phyloP scores from a whole-genome alignment of 1,140 invertebrate species.

The Camponotus floridanus region DNA sequence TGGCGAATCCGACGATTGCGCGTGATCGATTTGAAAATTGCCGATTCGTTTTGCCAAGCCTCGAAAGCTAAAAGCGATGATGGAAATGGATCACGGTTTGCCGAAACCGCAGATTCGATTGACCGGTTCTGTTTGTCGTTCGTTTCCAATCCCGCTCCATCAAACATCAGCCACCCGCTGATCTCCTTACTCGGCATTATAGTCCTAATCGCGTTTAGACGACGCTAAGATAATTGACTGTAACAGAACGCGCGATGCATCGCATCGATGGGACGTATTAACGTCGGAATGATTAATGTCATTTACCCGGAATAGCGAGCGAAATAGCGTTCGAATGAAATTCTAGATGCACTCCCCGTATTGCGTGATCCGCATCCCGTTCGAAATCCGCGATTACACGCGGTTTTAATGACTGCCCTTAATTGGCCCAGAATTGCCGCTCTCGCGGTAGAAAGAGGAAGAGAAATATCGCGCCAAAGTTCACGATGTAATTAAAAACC shows the following conservation, averaged over 20 bases:
- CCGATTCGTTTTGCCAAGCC: slow-evolving; percentile 16
- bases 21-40: slow-evolving; percentile 25
- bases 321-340: slow-evolving; percentile 54
- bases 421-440: slow-evolving; percentile 43
- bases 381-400: background rate
- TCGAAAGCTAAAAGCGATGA: background rate
- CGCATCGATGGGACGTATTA: background rate
- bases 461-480: background rate
- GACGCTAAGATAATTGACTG: slow-evolving; percentile 47
- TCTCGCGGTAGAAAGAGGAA: background rate
- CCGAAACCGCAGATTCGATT: slow-evolving; percentile 56
- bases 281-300: slow-evolving; percentile 42
- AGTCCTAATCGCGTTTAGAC: slow-evolving; percentile 39
- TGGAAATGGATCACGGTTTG: slow-evolving; percentile 2
- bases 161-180: background rate
- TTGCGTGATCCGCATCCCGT: slow-evolving; percentile 8
- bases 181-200: slow-evolving; percentile 22
- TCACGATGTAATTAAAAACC: slow-evolving; percentile 49
- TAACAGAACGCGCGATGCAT: slow-evolving; percentile 25
- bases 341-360: slow-evolving; percentile 24
- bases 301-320: slow-evolving; percentile 3
- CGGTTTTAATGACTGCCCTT: slow-evolving; percentile 52
- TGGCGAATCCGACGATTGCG: background rate
- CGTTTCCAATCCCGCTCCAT: slow-evolving; percentile 41
- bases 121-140: background rate